phyloP scores from a whole-genome alignment of 1,140 invertebrate genomes.

The Drosophila tristis region DNA sequence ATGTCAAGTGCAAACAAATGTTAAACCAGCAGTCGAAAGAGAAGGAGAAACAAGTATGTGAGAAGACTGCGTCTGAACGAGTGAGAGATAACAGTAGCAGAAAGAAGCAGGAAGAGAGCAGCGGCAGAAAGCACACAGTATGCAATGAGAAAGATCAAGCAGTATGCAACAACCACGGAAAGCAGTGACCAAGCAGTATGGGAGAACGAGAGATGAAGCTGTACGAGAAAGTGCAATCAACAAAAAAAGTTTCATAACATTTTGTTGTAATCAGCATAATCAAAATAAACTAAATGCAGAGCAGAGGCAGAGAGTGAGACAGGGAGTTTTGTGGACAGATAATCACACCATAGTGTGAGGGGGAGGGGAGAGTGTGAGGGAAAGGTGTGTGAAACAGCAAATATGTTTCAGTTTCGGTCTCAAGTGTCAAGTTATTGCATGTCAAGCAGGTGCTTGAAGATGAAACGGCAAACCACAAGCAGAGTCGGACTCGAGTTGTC shows the following conservation, averaged over 20 bases:
- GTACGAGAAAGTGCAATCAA: neutral
- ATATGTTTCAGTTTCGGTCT: constrained; percentile 47
- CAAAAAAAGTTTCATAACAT: constrained; percentile 46
- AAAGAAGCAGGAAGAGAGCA: no score
- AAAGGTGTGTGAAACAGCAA: constrained; percentile 42
- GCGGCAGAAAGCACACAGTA: no score
- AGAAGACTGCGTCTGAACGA: neutral
- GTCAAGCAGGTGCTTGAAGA: constrained; percentile 41
- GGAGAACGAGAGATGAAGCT: no score
- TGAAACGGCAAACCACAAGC: constrained; percentile 36
- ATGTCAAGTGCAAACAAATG: constrained; percentile 80
- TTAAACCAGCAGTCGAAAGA: constrained; percentile 47
- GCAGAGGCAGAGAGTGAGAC: neutral
- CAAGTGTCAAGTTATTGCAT: constrained; percentile 40
- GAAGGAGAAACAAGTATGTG: constrained; percentile 4
- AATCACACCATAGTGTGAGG: constrained; percentile 27
- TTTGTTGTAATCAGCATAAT: constrained; percentile 80
- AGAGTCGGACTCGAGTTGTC: constrained; percentile 12
- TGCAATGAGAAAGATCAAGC: no score
- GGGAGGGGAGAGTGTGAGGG: constrained; percentile 3
- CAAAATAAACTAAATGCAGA: constrained; percentile 48
- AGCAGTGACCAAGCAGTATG: no score
- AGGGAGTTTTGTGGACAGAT: constrained; percentile 3
- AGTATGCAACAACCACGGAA: no score
- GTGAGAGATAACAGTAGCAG: no score